A percentile compares a stretch with the other conserved stretches of the same genome.
Evolutionary conservation across 2,888 invertebrate species (phyloP).

Genomic region (Habrosyne pyritoides): DNA sequence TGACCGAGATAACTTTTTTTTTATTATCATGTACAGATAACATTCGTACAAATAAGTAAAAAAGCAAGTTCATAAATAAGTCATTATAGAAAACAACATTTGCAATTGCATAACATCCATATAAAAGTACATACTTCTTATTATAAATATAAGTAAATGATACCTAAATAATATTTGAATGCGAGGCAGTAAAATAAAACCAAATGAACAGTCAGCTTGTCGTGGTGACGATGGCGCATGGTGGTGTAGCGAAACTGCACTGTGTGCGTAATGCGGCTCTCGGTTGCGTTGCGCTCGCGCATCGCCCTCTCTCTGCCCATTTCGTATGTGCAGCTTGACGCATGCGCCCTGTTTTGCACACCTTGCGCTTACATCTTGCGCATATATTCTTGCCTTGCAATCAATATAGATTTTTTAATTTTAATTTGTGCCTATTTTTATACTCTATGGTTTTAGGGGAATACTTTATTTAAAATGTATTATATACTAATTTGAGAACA

Average conservation of each 20-base stretch:
- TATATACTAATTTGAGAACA: no score
- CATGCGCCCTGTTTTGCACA: conserved; percentile 38
- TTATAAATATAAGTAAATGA: conserved; percentile 14
- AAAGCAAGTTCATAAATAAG: no score
- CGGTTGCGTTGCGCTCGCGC: conserved; percentile 13
- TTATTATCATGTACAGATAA: no score
- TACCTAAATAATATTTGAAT: conserved; percentile 30
- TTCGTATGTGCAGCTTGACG: conserved; percentile 37
- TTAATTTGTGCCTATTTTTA: background rate
- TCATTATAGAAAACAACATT: no score
- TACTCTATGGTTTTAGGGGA: no score
- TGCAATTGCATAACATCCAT: background rate
- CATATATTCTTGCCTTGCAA: conserved; percentile 25
- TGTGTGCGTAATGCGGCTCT: conserved; percentile 49
- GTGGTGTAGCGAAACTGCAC: conserved; percentile 41
- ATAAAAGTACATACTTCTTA: conserved; percentile 11
- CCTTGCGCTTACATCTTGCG: conserved; percentile 43
- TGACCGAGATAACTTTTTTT: no score
- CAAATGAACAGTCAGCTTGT: conserved; percentile 52
- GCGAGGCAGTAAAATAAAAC: conserved; percentile 61
- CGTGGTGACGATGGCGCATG: conserved; percentile 10
- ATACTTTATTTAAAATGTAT: no score
- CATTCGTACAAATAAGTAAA: no score
- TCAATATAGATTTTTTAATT: background rate
- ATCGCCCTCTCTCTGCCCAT: conserved; percentile 33